These are phyloP conservation scores for Drosophila setifemur DNA, from an alignment of 1,140 invertebrate genomes.

Conservation along the genomic window DNA sequence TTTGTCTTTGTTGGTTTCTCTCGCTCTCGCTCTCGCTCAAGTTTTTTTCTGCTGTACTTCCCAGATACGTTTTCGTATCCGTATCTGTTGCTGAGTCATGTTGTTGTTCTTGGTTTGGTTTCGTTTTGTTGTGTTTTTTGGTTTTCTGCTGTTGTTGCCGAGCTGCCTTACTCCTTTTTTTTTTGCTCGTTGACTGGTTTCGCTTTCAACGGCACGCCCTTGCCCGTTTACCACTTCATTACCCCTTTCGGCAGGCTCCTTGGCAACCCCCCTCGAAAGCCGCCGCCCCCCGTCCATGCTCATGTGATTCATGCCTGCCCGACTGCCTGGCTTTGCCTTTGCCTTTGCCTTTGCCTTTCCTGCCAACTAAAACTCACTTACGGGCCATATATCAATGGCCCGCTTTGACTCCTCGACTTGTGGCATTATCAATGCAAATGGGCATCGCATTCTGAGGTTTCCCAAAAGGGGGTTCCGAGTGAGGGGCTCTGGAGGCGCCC, in stretches of 20 bases:
- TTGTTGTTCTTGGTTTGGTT: constrained; percentile 14
- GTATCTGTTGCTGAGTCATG: constrained; percentile 47
- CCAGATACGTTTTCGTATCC: background rate
- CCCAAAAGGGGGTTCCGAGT: background rate
- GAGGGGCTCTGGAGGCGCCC: constrained; percentile 10
- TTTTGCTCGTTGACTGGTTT: constrained; percentile 43
- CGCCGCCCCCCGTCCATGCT: background rate
- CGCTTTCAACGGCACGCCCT: constrained; percentile 59
- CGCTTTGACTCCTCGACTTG: constrained; percentile 23
- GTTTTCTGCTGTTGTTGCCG: constrained; percentile 35
- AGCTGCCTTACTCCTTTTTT: constrained; percentile 50
- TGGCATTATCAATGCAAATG: constrained; percentile 65
- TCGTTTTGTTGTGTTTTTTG: constrained; percentile 14
- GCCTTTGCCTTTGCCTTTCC: constrained; percentile 48
- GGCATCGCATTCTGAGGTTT: constrained; percentile 12
- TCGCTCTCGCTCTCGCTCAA: background rate
- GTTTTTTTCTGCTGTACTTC: background rate
- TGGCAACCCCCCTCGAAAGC: too few species aligned
- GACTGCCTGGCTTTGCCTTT: constrained; percentile 3
- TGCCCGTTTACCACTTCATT: too few species aligned
- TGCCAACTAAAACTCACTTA: constrained; percentile 41
- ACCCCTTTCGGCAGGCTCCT: too few species aligned
- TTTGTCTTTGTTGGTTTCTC: constrained; percentile 13
- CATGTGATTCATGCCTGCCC: constrained; percentile 61
- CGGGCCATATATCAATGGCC: constrained; percentile 46